A percentile compares a stretch with the other conserved stretches of the same genome.
Evolutionary conservation across 2,888 invertebrate genomes (phyloP).

Genomic region (Tetramorium bicarinatum): DNA sequence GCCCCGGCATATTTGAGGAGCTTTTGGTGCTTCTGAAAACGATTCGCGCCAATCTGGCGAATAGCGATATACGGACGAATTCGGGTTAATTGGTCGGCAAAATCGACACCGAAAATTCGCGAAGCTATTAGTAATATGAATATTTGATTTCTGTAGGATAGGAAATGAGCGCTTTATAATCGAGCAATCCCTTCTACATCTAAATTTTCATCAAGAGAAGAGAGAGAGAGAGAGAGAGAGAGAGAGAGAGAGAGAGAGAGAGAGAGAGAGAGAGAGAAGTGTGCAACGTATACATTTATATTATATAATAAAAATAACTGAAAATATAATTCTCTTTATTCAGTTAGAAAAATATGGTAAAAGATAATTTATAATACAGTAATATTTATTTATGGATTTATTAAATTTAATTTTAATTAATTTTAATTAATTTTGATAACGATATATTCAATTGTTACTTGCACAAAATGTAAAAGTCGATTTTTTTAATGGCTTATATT

Average conservation of each 20-base stretch:
- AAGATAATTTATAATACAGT: background rate
- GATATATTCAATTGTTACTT: background rate
- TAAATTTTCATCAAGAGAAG: background rate
- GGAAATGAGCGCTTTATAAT: background rate
- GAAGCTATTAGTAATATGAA: background rate
- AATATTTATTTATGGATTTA: background rate
- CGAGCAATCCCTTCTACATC: background rate
- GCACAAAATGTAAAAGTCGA: background rate
- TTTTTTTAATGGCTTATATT: too few species aligned
- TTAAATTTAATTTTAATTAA: background rate
- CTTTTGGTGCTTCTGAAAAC: slow-evolving; percentile 58
- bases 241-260: background rate
- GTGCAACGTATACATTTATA: background rate
- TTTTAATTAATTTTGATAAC: slow-evolving; percentile 6
- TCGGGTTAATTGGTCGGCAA: slow-evolving; percentile 44
- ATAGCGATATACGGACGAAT: slow-evolving; percentile 33
- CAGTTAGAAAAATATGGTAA: background rate
- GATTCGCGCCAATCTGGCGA: slow-evolving; percentile 54
- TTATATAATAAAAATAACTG: background rate
- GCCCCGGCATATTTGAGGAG: slow-evolving; percentile 61
- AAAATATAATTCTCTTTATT: background rate
- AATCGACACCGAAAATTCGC: background rate
- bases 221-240: background rate
- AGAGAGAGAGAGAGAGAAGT: background rate
- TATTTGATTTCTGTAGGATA: background rate